A percentile compares a stretch with the other conserved stretches of the same genome.
phyloP scores from a whole-genome alignment of 2,888 invertebrate genomes.

The Belgica antarctica region DNA sequence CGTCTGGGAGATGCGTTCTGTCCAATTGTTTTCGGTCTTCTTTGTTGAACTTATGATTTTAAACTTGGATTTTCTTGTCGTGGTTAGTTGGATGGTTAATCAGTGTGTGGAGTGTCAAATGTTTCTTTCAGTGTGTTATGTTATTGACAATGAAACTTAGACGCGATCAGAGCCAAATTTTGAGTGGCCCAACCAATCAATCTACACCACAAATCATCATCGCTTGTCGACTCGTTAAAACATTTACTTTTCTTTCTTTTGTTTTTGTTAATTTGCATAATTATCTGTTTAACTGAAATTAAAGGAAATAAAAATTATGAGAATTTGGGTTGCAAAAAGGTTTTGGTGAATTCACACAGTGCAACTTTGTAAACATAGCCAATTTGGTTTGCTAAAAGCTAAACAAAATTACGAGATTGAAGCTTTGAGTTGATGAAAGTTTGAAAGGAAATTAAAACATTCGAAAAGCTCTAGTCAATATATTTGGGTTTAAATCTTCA shows the following conservation, averaged over 20 bases:
- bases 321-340: neutral
- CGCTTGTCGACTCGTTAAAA: too few species aligned
- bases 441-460: too few species aligned
- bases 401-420: too few species aligned
- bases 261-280: conserved; percentile 24
- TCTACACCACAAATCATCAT: neutral
- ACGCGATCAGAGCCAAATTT: too few species aligned
- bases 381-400: too few species aligned
- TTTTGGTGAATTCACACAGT: neutral
- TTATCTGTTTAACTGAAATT: conserved; percentile 40
- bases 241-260: conserved; percentile 9
- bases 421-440: too few species aligned
- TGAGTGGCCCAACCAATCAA: neutral
- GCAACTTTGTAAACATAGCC: conserved; percentile 16
- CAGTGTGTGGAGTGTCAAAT: conserved; percentile 24
- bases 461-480: too few species aligned
- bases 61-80: neutral
- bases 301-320: conserved; percentile 39
- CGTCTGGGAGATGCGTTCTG: neutral
- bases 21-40: neutral
- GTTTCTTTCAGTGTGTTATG: conserved; percentile 1
- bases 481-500: too few species aligned
- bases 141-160: conserved; percentile 20
- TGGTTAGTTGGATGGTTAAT: conserved; percentile 16
- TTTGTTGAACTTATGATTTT: neutral